These are phyloP conservation scores for Eupithecia insigniata DNA, from an alignment of 2,888 invertebrate species.

Conservation along the genomic window DNA sequence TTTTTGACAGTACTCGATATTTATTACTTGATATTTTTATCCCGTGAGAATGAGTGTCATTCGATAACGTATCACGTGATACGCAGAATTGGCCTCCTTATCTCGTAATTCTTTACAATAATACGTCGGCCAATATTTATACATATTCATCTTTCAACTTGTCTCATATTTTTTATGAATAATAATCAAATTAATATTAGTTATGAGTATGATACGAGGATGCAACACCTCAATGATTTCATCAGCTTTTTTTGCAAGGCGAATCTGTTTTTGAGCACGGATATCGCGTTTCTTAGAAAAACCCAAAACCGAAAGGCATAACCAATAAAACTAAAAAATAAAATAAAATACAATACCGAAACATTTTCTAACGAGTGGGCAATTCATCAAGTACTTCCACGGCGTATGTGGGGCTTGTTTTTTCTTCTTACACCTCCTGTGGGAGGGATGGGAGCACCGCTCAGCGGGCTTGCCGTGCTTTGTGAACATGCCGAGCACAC, in stretches of 20 bases:
- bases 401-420: slow-evolving; percentile 81
- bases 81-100: no score
- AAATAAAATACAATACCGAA: slow-evolving; percentile 79
- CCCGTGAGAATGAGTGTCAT: no score
- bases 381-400: slow-evolving; percentile 85
- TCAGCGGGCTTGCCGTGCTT: slow-evolving; percentile 80
- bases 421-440: slow-evolving; percentile 81
- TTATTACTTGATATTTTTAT: no score
- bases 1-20: no score
- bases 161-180: not conserved
- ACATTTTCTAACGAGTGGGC: slow-evolving; percentile 85
- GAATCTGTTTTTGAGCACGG: not conserved
- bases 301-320: slow-evolving; percentile 15
- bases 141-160: not conserved
- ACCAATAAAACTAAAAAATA: slow-evolving; percentile 17
- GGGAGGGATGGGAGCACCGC: slow-evolving; percentile 76
- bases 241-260: not conserved
- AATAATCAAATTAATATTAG: not conserved
- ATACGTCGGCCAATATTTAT: not conserved
- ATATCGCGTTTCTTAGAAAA: not conserved
- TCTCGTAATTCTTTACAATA: no score
- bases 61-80: no score
- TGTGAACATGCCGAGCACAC: slow-evolving; percentile 81
- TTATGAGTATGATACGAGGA: slow-evolving; percentile 5
- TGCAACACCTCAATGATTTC: not conserved